Percentiles rank a stretch among this genome's conserved stretches.
phyloP scores from a whole-genome alignment of 2,888 invertebrate genomes.

The Stenotaenia linearis region DNA sequence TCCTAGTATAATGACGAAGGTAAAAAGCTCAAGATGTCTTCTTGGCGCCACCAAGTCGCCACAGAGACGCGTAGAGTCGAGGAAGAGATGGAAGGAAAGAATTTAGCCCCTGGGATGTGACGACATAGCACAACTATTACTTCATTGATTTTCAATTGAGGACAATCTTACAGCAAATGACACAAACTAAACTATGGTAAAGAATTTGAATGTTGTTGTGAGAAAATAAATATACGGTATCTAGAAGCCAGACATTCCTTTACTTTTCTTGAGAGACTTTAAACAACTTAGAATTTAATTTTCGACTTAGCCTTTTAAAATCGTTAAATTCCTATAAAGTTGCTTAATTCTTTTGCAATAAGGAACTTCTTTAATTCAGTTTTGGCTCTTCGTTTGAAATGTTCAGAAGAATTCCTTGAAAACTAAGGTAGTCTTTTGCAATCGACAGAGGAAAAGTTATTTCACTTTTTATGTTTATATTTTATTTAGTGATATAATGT shows the following conservation, averaged over 20 bases:
- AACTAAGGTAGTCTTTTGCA: no score
- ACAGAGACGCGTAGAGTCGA: background rate
- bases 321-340: no score
- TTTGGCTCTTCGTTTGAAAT: no score
- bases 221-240: background rate
- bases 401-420: no score
- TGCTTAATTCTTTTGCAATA: no score
- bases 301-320: no score
- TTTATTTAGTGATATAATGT: no score
- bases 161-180: background rate
- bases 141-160: background rate
- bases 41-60: background rate
- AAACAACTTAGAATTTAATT: no score
- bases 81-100: background rate
- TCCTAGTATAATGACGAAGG: background rate
- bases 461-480: no score
- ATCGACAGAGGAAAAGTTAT: no score
- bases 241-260: background rate
- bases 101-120: background rate
- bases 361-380: no score
- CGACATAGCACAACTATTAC: background rate
- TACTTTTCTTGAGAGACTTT: background rate
- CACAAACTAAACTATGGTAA: background rate
- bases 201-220: background rate
- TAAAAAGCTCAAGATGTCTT: background rate